Evolutionary conservation across 2,888 invertebrate genomes (phyloP), one percentile per base, ranked within the genome.

Genomic region (Phymatocera aterrima): DNA sequence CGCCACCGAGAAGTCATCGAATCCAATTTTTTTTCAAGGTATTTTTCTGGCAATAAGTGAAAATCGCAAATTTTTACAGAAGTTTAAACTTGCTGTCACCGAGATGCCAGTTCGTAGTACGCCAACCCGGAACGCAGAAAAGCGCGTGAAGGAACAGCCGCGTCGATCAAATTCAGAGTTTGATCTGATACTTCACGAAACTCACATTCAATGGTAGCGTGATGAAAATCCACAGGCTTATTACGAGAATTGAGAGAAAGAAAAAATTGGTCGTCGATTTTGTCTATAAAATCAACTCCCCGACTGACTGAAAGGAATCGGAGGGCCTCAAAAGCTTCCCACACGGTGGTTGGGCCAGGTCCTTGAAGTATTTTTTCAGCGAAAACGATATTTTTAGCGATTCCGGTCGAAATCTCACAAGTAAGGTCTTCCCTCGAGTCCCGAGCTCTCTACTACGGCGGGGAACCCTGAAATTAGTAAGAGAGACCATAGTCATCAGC

Each of bases 1-100:
- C 34, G 28, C 61, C 61, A 61, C 61, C 61, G 61, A 31, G 61
- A 61, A 5, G 24, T 61, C 3, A 34, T 31, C 24, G 61, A 61
- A 61, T 31, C 2, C 31, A n/a, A n/a, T 24, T 34, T 34, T 61
- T 15, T 34, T 61, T 61, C n/a, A n/a, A 10, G 10, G 10, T 28
- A 31, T 4, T 61, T 61, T 6, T 31, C 31, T 34, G 12, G 61
- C 34, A 61, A 31, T 61, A n/a, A n/a, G 28, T 61, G 61, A 31
- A 34, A 61, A 31, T 28, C 31, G 31, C 57, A 57, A 57, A 57
- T 0, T 24, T 28, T 18, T 24, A 57, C 3, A 57, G 57, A 28
- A 57, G 57, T 57, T 57, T 57, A 57, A 28, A 24, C 24, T n/a
- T n/a, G n/a, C n/a, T n/a, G n/a, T n/a, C n/a, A n/a, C n/a, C n/a